phyloP scores from a whole-genome alignment of 2,797 vertebrate genomes.

The Lophotriccus pileatus region DNA sequence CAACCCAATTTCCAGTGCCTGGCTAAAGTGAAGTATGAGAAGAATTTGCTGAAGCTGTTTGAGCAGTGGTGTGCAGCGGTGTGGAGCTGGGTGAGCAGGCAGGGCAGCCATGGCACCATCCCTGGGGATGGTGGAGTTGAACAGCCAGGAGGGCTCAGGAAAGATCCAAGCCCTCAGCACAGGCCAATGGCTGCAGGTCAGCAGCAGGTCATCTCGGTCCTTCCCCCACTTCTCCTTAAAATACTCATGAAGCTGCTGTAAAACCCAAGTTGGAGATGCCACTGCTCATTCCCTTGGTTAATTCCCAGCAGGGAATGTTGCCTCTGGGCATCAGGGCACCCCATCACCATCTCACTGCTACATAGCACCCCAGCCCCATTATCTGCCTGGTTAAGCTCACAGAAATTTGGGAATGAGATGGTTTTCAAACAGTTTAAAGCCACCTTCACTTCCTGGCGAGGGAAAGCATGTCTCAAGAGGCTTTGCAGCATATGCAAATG shows the following conservation, averaged over 20 bases:
- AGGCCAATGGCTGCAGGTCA: not conserved
- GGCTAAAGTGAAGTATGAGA: not conserved
- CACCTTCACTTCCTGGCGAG: not conserved
- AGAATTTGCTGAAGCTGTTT: not conserved
- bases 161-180: not conserved
- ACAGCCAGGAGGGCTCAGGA: not conserved
- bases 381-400: not conserved
- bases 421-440: not conserved
- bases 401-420: not conserved
- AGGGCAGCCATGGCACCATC: not conserved
- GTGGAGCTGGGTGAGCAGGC: not conserved
- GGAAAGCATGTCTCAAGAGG: not conserved
- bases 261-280: not conserved
- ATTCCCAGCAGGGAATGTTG: not conserved
- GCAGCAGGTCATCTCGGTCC: not conserved
- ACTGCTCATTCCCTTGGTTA: not conserved
- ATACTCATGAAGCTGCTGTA: not conserved
- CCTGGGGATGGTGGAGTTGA: not conserved
- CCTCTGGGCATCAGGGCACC: not conserved
- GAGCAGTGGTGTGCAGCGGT: fast-evolving
- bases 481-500: not conserved
- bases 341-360: not conserved
- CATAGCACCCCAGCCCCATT: fast-evolving
- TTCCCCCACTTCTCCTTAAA: not conserved
- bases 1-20: not conserved